Evolutionary conservation across 2,888 invertebrate species (phyloP).

Genomic region (Zeuzera pyrina): DNA sequence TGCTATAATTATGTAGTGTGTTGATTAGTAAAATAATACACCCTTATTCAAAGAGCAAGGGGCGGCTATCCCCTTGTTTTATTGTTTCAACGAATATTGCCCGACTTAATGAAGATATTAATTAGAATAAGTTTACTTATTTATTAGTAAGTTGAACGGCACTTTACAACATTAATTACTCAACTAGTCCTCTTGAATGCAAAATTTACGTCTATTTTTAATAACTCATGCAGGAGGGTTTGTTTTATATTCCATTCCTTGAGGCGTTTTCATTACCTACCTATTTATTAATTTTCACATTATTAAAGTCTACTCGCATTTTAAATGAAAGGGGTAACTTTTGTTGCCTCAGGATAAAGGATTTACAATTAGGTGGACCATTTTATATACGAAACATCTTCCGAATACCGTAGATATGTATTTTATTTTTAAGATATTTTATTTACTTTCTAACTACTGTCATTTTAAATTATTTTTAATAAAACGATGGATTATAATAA

Average conservation of each 20-base stretch:
- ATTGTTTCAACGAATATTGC: conserved; percentile 42
- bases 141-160: conserved; percentile 26
- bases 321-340: conserved; percentile 22
- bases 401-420: too few species aligned
- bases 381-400: too few species aligned
- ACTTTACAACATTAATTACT: conserved; percentile 31
- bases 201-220: conserved; percentile 24
- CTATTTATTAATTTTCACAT: conserved; percentile 35
- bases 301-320: conserved; percentile 22
- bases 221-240: conserved; percentile 20
- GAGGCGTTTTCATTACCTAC: conserved; percentile 24
- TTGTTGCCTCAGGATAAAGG: conserved; percentile 23
- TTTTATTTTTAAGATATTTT: conserved; percentile 12
- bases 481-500: too few species aligned
- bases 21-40: too few species aligned
- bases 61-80: conserved; percentile 30
- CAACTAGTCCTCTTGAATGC: conserved; percentile 25
- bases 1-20: too few species aligned
- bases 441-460: background rate
- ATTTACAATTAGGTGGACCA: too few species aligned
- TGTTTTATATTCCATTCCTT: conserved; percentile 24
- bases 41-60: conserved; percentile 21
- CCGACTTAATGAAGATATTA: conserved; percentile 43
- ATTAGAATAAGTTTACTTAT: conserved; percentile 47
- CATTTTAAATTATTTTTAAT: too few species aligned